These are phyloP conservation scores for Scytalopus superciliaris DNA, from an alignment of 2,113 vertebrate species.

Conservation along the genomic window DNA sequence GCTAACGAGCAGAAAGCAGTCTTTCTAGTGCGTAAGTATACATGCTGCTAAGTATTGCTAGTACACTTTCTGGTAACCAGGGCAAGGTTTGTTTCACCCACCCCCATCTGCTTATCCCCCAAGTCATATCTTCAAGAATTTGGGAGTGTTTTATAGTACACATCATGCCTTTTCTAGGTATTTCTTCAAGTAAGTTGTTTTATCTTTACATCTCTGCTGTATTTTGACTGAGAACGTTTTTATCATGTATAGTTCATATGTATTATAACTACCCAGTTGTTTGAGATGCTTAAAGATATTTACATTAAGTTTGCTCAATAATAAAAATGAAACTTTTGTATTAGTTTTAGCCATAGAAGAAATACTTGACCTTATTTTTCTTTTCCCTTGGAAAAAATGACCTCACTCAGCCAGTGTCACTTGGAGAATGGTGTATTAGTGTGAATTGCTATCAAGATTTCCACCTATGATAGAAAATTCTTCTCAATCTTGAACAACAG, in stretches of 20 bases:
- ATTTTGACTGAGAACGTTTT: not conserved
- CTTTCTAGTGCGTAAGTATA: constrained; percentile 87
- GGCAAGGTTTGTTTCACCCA: not conserved
- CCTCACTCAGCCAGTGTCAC: not conserved
- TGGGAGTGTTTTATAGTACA: not conserved
- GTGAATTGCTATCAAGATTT: not conserved
- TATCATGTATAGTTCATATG: not conserved
- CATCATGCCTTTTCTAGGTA: not conserved
- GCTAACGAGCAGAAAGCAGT: constrained; percentile 90
- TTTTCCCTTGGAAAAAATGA: not conserved
- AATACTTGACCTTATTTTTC: not conserved
- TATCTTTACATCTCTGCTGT: not conserved
- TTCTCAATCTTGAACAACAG: not conserved
- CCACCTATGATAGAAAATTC: not conserved
- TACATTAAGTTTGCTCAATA: not conserved
- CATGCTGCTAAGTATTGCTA: not conserved
- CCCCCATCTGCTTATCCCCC: not conserved
- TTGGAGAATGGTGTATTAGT: not conserved
- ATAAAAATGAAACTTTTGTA: not conserved
- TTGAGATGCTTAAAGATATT: not conserved
- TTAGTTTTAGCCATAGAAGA: not conserved
- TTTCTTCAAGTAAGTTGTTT: not conserved
- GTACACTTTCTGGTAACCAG: not conserved
- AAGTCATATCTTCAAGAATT: not conserved
- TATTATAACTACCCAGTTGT: not conserved